phyloP scores from a whole-genome alignment of 2,797 vertebrate species.

The Micrastur ruficollis region DNA sequence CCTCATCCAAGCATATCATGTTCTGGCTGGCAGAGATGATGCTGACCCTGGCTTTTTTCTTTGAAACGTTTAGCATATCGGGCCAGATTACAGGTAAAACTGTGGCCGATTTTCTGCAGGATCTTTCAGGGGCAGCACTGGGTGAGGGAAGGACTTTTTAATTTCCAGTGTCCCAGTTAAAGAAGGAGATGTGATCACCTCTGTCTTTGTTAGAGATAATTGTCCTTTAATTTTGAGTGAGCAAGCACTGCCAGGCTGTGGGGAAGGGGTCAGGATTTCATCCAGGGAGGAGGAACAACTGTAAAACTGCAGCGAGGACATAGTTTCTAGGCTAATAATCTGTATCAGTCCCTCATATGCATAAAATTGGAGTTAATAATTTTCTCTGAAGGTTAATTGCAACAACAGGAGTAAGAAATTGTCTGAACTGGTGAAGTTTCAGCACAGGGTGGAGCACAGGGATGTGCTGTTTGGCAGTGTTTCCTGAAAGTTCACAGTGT shows the following conservation, averaged over 20 bases:
- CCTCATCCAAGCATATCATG: not conserved
- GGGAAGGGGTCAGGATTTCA: not conserved
- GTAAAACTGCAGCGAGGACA: not conserved
- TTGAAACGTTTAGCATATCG: not conserved
- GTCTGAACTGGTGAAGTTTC: not conserved
- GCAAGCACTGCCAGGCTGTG: not conserved
- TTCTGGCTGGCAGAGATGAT: not conserved
- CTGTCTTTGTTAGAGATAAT: not conserved
- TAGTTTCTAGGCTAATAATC: constrained; percentile 2
- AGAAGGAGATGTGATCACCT: not conserved
- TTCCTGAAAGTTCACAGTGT: not conserved
- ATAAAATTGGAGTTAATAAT: not conserved
- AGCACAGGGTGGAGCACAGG: not conserved
- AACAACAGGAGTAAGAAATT: not conserved
- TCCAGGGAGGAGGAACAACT: not conserved
- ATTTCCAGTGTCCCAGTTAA: not conserved
- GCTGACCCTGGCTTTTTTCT: not conserved
- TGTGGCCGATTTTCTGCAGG: not conserved
- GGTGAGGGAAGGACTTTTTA: not conserved
- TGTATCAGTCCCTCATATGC: not conserved
- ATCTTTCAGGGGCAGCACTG: not conserved
- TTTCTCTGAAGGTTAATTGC: constrained; percentile 1
- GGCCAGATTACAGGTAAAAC: not conserved
- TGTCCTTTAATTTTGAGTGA: constrained; percentile 10
- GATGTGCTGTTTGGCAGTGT: not conserved